Conservation (phyloP, 2,797 vertebrate genomes). For the Orestias chungarensis region DNA sequence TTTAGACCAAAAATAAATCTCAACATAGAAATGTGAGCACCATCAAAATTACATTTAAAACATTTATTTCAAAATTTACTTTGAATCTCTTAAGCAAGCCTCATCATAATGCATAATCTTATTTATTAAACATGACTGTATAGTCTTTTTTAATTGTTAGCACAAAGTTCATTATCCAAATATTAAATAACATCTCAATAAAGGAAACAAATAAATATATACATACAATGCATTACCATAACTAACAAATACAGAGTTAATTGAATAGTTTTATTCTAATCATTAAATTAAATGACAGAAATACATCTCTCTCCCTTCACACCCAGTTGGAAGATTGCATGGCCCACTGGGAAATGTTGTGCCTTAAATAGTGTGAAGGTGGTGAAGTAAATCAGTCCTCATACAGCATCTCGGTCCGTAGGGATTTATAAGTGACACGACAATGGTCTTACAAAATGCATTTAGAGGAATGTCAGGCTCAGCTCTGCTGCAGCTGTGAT, state of each 20-base stretch:
- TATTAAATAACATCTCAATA: not conserved
- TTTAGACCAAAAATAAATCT: too few species aligned
- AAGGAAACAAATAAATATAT: not conserved
- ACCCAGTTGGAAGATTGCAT: conserved; percentile 24
- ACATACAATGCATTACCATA: not conserved
- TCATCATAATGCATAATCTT: not conserved
- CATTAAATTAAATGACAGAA: conserved; percentile 14
- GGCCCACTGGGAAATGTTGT: conserved; percentile 19
- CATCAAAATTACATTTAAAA: not conserved
- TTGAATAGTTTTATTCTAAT: not conserved
- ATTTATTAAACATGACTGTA: not conserved
- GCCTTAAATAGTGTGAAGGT: conserved; percentile 16
- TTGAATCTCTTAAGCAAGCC: not conserved
- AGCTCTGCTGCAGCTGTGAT: conserved; percentile 39
- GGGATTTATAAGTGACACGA: conserved; percentile 32
- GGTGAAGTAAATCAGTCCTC: conserved; percentile 18
- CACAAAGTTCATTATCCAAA: not conserved
- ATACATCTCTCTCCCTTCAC: conserved; percentile 14
- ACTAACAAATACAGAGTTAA: not conserved
- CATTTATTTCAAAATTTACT: not conserved
- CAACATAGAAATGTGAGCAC: not conserved
- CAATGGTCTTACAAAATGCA: conserved; percentile 25
- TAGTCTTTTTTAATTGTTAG: not conserved
- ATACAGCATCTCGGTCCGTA: conserved; percentile 27
- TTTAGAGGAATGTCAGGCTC: conserved; percentile 19